Evolutionary conservation across 2,888 invertebrate species (phyloP).

Genomic region (Sialis lutaria): DNA sequence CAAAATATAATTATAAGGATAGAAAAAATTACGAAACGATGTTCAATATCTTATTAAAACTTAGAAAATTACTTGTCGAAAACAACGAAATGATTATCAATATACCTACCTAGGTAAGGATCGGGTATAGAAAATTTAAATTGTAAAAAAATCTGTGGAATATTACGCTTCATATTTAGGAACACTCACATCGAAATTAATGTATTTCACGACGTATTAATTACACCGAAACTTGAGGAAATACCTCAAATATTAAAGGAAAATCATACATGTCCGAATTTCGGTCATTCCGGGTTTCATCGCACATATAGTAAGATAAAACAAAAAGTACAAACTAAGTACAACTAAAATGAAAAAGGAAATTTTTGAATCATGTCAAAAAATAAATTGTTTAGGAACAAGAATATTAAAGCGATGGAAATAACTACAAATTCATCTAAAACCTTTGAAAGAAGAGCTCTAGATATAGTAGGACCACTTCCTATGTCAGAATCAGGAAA

Average conservation of each 20-base stretch:
- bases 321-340: too few species aligned
- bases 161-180: neutral
- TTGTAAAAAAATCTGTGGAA: neutral
- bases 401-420: constrained; percentile 11
- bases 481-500: constrained; percentile 11
- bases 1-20: neutral
- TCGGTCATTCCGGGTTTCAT: too few species aligned
- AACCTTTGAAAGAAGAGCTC: constrained; percentile 11
- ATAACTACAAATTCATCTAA: constrained; percentile 9
- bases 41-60: neutral
- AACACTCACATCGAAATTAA: neutral
- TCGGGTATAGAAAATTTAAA: neutral
- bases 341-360: too few species aligned
- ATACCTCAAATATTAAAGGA: neutral
- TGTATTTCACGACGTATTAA: neutral
- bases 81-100: neutral
- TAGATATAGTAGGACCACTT: constrained; percentile 15
- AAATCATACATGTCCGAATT: too few species aligned
- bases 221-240: neutral
- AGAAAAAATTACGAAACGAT: neutral
- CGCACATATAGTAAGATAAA: too few species aligned
- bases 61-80: neutral
- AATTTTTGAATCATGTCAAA: too few species aligned
- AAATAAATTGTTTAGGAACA: too few species aligned
- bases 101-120: too few species aligned